phyloP scores from a whole-genome alignment of 2,113 vertebrate genomes.

The Sylvietta virens region DNA sequence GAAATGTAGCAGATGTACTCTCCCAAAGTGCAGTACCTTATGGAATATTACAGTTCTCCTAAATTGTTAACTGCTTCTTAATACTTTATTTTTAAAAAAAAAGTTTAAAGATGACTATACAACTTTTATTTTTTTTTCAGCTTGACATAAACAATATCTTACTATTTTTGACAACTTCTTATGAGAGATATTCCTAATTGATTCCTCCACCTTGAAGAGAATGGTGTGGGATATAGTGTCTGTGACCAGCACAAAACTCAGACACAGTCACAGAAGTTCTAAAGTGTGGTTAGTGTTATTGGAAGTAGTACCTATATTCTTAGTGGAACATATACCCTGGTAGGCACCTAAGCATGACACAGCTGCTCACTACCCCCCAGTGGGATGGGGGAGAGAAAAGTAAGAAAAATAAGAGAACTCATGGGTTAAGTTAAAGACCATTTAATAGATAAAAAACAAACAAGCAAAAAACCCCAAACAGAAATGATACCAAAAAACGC shows the following conservation, averaged over 20 bases:
- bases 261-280: background rate
- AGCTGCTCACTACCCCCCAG: background rate
- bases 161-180: background rate
- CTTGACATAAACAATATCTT: background rate
- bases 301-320: background rate
- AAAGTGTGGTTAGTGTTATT: background rate
- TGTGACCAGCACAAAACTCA: background rate
- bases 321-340: background rate
- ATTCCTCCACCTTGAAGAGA: background rate
- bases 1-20: background rate
- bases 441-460: background rate
- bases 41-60: background rate
- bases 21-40: background rate
- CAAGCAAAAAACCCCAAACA: background rate
- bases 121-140: background rate
- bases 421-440: background rate
- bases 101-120: background rate
- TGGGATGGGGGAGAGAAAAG: background rate
- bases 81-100: background rate
- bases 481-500: background rate
- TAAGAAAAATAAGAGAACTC: background rate
- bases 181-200: background rate
- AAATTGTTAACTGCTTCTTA: background rate
- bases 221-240: fast-evolving
- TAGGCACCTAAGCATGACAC: background rate